phyloP scores from a whole-genome alignment of 2,888 invertebrate genomes.

The Toxonevra muliebris region DNA sequence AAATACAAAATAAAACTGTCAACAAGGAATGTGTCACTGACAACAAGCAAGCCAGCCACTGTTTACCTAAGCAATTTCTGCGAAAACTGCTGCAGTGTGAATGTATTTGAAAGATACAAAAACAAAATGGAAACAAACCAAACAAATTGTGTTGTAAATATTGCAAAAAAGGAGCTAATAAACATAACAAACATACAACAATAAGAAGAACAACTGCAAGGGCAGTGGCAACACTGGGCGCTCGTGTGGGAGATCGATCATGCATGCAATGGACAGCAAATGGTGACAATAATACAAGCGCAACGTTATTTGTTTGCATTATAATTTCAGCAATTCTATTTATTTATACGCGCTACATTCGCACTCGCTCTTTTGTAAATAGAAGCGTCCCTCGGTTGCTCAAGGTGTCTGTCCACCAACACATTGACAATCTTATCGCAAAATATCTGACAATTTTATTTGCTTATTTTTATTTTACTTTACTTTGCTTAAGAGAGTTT shows the following conservation, averaged over 20 bases:
- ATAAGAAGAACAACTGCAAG: neutral
- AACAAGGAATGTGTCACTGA: neutral
- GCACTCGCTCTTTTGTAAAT: neutral
- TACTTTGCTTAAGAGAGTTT: neutral
- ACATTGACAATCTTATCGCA: too few relatives aligned
- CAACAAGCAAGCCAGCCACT: constrained; percentile 16
- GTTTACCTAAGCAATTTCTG: constrained; percentile 49
- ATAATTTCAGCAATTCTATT: neutral
- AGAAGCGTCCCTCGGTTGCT: too few relatives aligned
- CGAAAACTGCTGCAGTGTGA: neutral
- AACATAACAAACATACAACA: constrained; percentile 28
- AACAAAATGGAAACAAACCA: neutral
- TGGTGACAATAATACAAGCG: constrained; percentile 6
- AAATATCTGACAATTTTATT: too few relatives aligned
- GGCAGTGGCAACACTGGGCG: constrained; percentile 9
- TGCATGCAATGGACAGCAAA: constrained; percentile 31
- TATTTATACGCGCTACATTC: neutral
- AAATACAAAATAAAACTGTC: neutral
- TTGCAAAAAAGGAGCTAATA: constrained; percentile 34
- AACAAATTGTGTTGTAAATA: constrained; percentile 15
- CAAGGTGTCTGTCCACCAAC: too few relatives aligned
- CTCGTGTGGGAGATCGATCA: constrained; percentile 35
- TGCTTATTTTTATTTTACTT: too few relatives aligned
- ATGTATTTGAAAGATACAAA: constrained; percentile 9
- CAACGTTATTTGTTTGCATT: constrained; percentile 9